phyloP scores from a whole-genome alignment of 1,140 invertebrate species.

The Zophobas morio region DNA sequence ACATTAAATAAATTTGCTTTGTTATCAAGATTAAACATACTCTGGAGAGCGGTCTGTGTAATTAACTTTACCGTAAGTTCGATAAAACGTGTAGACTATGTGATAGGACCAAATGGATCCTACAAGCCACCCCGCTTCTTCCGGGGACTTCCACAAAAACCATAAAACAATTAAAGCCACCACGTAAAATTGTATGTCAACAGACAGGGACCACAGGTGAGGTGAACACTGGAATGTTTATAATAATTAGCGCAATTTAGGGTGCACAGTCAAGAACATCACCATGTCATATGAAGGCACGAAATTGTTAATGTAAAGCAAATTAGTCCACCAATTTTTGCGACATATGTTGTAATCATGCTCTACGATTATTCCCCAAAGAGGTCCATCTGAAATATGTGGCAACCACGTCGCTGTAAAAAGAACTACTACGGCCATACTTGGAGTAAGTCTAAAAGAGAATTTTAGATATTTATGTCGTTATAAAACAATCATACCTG shows the following conservation, averaged over 20 bases:
- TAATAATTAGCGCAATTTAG: too few relatives aligned
- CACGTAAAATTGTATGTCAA: constrained; percentile 67
- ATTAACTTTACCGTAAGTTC: constrained; percentile 55
- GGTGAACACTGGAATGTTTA: constrained; percentile 62
- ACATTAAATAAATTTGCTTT: too few relatives aligned
- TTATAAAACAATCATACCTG: constrained; percentile 35
- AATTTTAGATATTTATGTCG: background rate
- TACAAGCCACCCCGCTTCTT: constrained; percentile 53
- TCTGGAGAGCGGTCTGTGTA: constrained; percentile 3
- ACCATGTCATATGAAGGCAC: constrained; percentile 65
- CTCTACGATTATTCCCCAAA: constrained; percentile 61
- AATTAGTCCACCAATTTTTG: constrained; percentile 68
- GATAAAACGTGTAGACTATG: constrained; percentile 49
- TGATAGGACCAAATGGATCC: constrained; percentile 50
- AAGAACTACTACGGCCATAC: constrained; percentile 54
- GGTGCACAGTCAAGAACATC: constrained; percentile 6
- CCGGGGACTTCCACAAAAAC: constrained; percentile 50
- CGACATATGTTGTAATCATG: constrained; percentile 60
- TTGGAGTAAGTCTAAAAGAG: constrained; percentile 52
- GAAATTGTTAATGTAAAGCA: constrained; percentile 75
- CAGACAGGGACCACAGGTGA: constrained; percentile 68
- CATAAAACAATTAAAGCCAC: constrained; percentile 64
- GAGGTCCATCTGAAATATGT: constrained; percentile 56
- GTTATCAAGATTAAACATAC: too few relatives aligned
- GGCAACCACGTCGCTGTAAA: constrained; percentile 57